These are phyloP conservation scores for Drosophila arizonae DNA, from an alignment of 1,140 invertebrate species.

Conservation along the genomic window DNA sequence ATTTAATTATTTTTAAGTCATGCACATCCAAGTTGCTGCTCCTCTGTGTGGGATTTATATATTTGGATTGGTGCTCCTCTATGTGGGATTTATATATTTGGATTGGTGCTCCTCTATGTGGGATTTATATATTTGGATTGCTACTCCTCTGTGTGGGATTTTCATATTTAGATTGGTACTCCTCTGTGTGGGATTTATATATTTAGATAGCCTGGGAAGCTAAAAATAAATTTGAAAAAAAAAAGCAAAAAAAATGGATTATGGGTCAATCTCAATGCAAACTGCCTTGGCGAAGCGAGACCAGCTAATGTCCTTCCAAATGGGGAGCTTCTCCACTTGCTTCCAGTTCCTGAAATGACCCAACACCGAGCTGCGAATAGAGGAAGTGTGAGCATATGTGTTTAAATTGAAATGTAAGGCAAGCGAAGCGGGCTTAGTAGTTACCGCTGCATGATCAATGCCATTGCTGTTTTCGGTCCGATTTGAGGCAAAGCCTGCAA, in stretches of 20 bases:
- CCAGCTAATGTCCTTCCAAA: constrained; percentile 53
- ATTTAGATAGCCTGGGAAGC: too few species aligned
- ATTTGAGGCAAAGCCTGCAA: constrained; percentile 46
- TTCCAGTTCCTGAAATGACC: constrained; percentile 40
- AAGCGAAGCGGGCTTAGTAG: not conserved
- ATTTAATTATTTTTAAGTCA: too few species aligned
- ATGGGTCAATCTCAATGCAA: not conserved
- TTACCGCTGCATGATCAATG: constrained; percentile 48
- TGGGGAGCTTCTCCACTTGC: constrained; percentile 44
- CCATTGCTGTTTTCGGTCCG: constrained; percentile 54
- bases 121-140: too few species aligned
- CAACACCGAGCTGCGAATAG: constrained; percentile 19
- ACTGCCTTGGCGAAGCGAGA: constrained; percentile 32
- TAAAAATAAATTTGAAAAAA: too few species aligned
- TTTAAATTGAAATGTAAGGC: not conserved
- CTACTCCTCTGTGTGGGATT: too few species aligned
- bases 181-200: too few species aligned
- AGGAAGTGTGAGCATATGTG: not conserved
- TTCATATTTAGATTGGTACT: too few species aligned
- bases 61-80: too few species aligned
- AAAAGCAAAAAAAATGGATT: not conserved
- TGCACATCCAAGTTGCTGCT: too few species aligned
- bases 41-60: too few species aligned
- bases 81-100: too few species aligned
- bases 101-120: too few species aligned